These are phyloP conservation scores for Lymantria dispar DNA, from an alignment of 2,888 invertebrate species.

Conservation along the genomic window DNA sequence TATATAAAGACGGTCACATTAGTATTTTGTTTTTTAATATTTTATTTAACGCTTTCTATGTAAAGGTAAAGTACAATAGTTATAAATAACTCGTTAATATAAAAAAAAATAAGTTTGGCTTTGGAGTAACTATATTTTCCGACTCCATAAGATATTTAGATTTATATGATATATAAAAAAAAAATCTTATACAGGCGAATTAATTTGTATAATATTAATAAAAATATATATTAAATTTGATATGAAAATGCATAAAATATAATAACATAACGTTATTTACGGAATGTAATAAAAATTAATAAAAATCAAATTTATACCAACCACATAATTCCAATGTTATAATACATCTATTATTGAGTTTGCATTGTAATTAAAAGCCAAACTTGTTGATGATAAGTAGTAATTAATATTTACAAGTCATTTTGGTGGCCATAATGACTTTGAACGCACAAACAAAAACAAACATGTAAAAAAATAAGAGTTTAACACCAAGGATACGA, in stretches of 20 bases:
- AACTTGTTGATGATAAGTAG: slow-evolving; percentile 20
- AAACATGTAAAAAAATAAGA: no score
- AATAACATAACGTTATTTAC: no score
- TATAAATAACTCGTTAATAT: slow-evolving; percentile 16
- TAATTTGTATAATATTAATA: no score
- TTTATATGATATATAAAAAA: no score
- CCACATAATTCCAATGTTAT: no score
- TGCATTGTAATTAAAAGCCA: slow-evolving; percentile 8
- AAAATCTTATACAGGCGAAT: no score
- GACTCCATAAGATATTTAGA: no score
- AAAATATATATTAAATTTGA: no score
- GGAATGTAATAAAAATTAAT: no score
- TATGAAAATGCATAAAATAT: no score
- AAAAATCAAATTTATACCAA: no score
- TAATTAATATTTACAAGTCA: slow-evolving; percentile 25
- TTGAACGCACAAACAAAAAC: slow-evolving; percentile 20
- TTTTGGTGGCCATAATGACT: slow-evolving; percentile 38
- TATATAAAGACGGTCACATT: slow-evolving; percentile 14
- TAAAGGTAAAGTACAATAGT: slow-evolving; percentile 32
- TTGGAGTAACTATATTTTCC: neutral
- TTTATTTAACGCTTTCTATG: slow-evolving; percentile 23
- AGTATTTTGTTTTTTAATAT: neutral
- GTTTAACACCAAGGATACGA: no score
- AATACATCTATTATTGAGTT: neutral
- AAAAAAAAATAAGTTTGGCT: slow-evolving; percentile 12